Percentiles rank a stretch among this genome's conserved stretches.
Evolutionary conservation across 2,888 invertebrate species (phyloP).

Genomic region (Polyommatus iphigenia): DNA sequence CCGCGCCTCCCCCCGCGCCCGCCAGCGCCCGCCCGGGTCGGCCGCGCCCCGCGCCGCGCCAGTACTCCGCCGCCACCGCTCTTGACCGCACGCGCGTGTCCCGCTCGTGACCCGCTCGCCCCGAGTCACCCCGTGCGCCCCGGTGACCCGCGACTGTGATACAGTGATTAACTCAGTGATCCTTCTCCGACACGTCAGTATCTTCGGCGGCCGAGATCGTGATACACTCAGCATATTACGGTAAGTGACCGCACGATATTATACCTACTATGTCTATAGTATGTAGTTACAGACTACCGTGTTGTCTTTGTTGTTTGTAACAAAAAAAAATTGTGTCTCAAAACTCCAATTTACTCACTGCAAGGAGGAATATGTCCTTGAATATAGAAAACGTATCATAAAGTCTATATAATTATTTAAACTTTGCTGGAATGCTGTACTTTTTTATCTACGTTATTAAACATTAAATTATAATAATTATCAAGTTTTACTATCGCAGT

Average conservation of each 20-base stretch:
- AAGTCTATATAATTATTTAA: too few species aligned
- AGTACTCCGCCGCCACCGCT: conserved; percentile 36
- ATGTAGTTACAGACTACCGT: background rate
- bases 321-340: too few species aligned
- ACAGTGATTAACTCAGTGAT: conserved; percentile 29
- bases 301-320: background rate
- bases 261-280: background rate
- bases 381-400: too few species aligned
- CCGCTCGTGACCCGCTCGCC: conserved; percentile 31
- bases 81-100: conserved; percentile 27
- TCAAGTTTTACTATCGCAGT: too few species aligned
- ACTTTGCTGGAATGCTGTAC: too few species aligned
- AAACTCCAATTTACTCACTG: too few species aligned
- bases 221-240: background rate
- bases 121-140: conserved; percentile 24
- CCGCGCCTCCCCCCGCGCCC: conserved; percentile 40
- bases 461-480: too few species aligned
- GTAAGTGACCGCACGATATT: background rate
- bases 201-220: background rate
- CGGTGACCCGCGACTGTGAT: conserved; percentile 38
- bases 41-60: conserved; percentile 41
- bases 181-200: background rate
- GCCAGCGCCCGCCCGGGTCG: conserved; percentile 41
- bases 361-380: too few species aligned
- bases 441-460: too few species aligned